Base-by-base conservation (phyloP, 2,797 vertebrate genomes). In the Neoniphon sammara region DNA sequence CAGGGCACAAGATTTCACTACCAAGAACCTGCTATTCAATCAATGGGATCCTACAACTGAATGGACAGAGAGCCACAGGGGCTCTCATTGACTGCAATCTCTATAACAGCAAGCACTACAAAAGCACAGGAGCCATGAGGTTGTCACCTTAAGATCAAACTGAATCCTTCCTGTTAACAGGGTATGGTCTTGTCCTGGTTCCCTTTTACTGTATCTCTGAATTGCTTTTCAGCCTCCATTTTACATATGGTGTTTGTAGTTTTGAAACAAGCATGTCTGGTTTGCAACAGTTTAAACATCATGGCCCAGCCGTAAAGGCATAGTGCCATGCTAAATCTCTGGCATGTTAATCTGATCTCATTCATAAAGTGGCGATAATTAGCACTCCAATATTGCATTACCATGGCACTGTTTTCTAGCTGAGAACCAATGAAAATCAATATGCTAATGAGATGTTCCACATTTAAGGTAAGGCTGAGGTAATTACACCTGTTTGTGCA, bases 1-100 rank as follows among this genome's bases (percentile, higher is more conserved):
- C 11, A 44, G 70, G 81, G 83, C 83, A 6, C 50, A 36, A 68
- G 77, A 78, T 73, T 70, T 75, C 70, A 85, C 85, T 82, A 75
- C 66, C 17, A 44, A 58, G 30, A 74, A n/a, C 55, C 63, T 71
- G 63, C 64, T 70, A 78, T 71, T 78, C 66, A 71, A 75, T 81
- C 70, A 68, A 57, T 64, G 54, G 42, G 62, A 49, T 42, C 55
- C 57, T 58, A 69, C 54, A 66, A 54, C 50, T 62, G 34, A 67
- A 52, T 63, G 69, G 20, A 74, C 36, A 58, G 36, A 59, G 57
- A 53, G 64, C 83, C 77, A 39, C 14, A 53, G 49, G 75, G 54
- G 50, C 56, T 54, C 27, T 61, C 34, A 55, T 18, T 66, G 55
- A 75, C 70, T 82, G 67, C 47, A 42, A 30, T 36, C 20, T 56